Evolutionary conservation across 2,113 vertebrate genomes (phyloP).

Genomic region (Cyprinodon tularosa): DNA sequence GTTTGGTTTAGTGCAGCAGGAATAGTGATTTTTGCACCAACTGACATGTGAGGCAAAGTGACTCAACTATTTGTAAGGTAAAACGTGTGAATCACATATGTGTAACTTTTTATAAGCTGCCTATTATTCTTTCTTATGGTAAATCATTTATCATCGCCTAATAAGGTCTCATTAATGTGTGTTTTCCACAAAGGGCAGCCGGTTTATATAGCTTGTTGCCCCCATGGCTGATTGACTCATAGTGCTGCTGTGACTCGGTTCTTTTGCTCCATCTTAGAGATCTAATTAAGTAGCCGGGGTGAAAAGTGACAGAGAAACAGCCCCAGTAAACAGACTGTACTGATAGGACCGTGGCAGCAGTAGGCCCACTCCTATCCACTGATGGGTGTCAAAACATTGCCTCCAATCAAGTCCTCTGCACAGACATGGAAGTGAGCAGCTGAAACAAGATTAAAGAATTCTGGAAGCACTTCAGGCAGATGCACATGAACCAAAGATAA

Average conservation of each 20-base stretch:
- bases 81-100: constrained; percentile 45
- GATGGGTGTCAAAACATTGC: constrained; percentile 81
- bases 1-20: constrained; percentile 49
- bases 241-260: constrained; percentile 33
- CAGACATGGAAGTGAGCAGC: constrained; percentile 81
- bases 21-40: constrained; percentile 69
- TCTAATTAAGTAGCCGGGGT: constrained; percentile 64
- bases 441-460: constrained; percentile 86
- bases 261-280: constrained; percentile 45
- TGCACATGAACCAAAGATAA: constrained; percentile 86
- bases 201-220: constrained; percentile 35
- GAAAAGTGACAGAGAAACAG: constrained; percentile 63
- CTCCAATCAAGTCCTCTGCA: constrained; percentile 80
- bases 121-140: constrained; percentile 61
- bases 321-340: constrained; percentile 56
- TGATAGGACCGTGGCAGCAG: constrained; percentile 49
- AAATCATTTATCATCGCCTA: constrained; percentile 67
- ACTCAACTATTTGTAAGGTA: constrained; percentile 50
- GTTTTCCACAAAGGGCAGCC: constrained; percentile 62
- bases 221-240: constrained; percentile 30
- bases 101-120: constrained; percentile 71
- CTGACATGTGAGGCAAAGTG: constrained; percentile 26
- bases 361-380: constrained; percentile 69
- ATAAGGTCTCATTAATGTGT: constrained; percentile 67
- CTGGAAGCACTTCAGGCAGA: constrained; percentile 85